A percentile compares a stretch with the other conserved stretches of the same genome.
Conservation (phyloP, 2,888 invertebrate genomes). For the Eucriotettix oculatus region DNA sequence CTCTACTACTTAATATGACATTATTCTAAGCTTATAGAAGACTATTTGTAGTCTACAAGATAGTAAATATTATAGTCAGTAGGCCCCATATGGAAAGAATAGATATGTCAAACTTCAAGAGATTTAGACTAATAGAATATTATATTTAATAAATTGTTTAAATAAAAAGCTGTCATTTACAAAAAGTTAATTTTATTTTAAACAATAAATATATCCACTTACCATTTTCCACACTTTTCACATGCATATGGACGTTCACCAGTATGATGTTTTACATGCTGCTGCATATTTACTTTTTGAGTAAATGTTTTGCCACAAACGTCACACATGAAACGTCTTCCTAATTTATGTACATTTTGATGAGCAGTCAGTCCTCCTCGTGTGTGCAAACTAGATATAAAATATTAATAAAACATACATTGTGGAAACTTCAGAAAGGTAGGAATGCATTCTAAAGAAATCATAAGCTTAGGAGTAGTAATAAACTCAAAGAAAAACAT, state of each 20-base stretch:
- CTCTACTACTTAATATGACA: no score
- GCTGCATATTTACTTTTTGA: slow-evolving; percentile 33
- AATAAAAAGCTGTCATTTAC: no score
- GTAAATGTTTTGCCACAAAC: slow-evolving; percentile 36
- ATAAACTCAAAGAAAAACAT: no score
- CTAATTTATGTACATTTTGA: slow-evolving; percentile 27
- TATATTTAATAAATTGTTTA: no score
- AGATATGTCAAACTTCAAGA: no score
- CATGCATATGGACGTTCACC: slow-evolving; percentile 33
- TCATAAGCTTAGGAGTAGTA: no score
- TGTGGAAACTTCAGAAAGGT: neutral
- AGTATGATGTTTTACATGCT: slow-evolving; percentile 29
- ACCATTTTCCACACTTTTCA: slow-evolving; percentile 30
- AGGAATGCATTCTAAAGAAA: neutral
- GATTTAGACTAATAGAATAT: no score
- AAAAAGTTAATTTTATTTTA: no score
- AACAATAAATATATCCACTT: slow-evolving; percentile 14
- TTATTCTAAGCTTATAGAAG: no score
- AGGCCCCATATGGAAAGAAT: no score
- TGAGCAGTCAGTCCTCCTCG: slow-evolving; percentile 28
- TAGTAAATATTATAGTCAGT: no score
- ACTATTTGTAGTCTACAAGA: no score
- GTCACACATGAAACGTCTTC: slow-evolving; percentile 30
- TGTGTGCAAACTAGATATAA: slow-evolving; percentile 23
- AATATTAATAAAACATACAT: neutral